A percentile compares a stretch with the other conserved stretches of the same genome.
These are phyloP conservation scores for Melanerpes formicivorus DNA, from an alignment of 2,113 vertebrate genomes.

Conservation along the genomic window DNA sequence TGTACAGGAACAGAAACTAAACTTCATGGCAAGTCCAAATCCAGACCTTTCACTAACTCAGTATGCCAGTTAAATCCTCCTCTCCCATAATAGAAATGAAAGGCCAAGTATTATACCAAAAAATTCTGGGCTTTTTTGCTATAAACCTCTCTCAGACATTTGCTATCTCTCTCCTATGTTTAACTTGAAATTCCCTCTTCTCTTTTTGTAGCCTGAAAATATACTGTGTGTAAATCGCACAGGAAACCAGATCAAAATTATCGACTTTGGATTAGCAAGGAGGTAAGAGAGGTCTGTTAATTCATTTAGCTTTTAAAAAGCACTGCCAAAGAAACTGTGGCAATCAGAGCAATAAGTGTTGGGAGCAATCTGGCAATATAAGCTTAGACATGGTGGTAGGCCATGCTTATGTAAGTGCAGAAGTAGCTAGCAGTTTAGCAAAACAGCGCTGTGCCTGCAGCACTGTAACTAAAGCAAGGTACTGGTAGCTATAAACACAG, in stretches of 20 bases:
- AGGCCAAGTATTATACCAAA: neutral
- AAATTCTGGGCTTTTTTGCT: neutral
- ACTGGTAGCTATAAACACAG: no score
- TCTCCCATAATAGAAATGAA: neutral
- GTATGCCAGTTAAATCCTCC: neutral
- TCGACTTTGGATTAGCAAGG: constrained; percentile 94
- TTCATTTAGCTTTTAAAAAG: neutral
- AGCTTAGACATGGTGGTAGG: no score
- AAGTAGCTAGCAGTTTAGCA: no score
- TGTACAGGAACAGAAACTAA: neutral
- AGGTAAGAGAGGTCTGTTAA: constrained; percentile 73
- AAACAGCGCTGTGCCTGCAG: no score
- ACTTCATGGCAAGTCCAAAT: neutral
- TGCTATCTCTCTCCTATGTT: neutral
- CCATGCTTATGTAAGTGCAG: no score
- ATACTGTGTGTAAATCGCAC: constrained; percentile 89
- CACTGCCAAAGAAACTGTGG: neutral
- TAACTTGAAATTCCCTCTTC: neutral
- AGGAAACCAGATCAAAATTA: constrained; percentile 93
- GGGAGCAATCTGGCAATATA: no score
- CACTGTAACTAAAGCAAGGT: no score
- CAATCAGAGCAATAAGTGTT: no score
- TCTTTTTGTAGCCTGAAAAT: constrained; percentile 88
- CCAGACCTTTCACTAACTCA: neutral
- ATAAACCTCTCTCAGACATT: neutral